These are phyloP conservation scores for Aegotheles bennettii DNA, from an alignment of 2,113 vertebrate species.

Conservation along the genomic window DNA sequence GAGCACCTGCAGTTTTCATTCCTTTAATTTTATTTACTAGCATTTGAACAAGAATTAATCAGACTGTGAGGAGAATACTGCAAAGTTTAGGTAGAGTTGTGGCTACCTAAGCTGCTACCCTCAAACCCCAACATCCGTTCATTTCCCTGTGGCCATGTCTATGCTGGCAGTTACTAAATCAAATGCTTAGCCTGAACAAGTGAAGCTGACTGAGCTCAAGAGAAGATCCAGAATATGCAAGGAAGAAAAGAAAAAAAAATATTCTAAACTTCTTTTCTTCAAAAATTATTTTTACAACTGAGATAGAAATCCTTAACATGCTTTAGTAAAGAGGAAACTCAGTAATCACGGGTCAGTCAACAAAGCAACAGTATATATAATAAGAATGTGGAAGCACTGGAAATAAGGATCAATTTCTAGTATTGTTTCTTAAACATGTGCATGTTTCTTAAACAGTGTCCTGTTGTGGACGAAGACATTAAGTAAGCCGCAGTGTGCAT, in stretches of 20 bases:
- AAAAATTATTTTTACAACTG: not conserved
- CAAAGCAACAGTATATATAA: not conserved
- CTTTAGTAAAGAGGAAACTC: not conserved
- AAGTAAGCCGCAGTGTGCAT: not conserved
- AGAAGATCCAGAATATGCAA: not conserved
- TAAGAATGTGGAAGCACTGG: not conserved
- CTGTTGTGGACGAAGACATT: not conserved
- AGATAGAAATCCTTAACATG: not conserved
- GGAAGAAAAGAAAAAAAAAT: not conserved
- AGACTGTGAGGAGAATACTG: not conserved
- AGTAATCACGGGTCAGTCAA: not conserved
- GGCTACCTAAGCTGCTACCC: not conserved
- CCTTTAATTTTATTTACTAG: slow-evolving; percentile 22
- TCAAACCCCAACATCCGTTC: not conserved
- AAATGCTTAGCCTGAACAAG: not conserved
- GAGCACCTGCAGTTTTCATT: not conserved
- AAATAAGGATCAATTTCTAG: not conserved
- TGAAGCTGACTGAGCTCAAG: not conserved
- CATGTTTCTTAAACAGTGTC: too few relatives aligned
- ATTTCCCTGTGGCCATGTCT: not conserved
- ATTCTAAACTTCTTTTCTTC: not conserved
- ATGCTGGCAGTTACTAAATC: not conserved
- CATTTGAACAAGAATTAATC: slow-evolving; percentile 6
- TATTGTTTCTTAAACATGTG: not conserved
- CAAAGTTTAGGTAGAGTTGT: not conserved